Conservation (phyloP, 2,888 invertebrate species). For the Automeris io region DNA sequence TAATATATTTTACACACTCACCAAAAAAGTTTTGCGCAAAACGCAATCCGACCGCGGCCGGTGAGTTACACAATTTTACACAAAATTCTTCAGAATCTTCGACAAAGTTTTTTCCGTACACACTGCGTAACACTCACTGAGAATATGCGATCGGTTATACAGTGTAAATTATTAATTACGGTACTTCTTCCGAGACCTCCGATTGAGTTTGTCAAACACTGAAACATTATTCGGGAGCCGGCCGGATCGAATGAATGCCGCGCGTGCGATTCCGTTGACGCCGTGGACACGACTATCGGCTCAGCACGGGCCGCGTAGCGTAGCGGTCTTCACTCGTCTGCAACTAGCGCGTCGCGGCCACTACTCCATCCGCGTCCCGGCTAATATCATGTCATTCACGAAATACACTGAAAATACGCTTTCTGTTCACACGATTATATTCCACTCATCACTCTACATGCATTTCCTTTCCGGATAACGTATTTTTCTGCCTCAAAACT, state of each 20-base stretch:
- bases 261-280: conserved; percentile 69
- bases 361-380: conserved; percentile 26
- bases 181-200: conserved; percentile 75
- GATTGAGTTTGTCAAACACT: conserved; percentile 75
- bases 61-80: conserved; percentile 74
- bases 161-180: conserved; percentile 71
- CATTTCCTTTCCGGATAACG: neutral
- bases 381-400: conserved; percentile 60
- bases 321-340: conserved; percentile 40
- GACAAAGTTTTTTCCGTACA: conserved; percentile 77
- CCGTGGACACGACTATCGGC: conserved; percentile 66
- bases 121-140: conserved; percentile 78
- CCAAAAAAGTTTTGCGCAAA: conserved; percentile 72
- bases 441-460: conserved; percentile 8
- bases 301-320: conserved; percentile 29
- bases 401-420: conserved; percentile 65
- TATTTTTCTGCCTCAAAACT: conserved; percentile 7
- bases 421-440: conserved; percentile 23
- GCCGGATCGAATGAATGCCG: conserved; percentile 68
- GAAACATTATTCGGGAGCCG: conserved; percentile 77
- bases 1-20: conserved; percentile 36
- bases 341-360: conserved; percentile 31
- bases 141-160: conserved; percentile 73
- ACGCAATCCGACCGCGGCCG: conserved; percentile 67
- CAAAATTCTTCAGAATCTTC: conserved; percentile 77